phyloP scores from a whole-genome alignment of 2,888 invertebrate genomes.

The Aethes cnicana region DNA sequence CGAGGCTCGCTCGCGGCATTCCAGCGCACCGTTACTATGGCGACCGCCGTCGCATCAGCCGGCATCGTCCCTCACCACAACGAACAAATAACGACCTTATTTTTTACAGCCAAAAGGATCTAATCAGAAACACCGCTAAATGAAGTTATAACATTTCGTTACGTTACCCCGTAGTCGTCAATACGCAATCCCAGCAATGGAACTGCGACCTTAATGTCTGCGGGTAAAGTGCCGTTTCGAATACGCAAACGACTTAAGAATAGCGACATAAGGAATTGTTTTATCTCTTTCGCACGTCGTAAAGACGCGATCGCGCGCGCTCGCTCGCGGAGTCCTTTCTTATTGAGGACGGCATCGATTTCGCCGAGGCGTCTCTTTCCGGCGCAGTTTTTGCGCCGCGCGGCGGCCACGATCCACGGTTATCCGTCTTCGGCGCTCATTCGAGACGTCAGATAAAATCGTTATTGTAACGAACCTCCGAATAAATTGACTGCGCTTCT shows the following conservation, averaged over 20 bases:
- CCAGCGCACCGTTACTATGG: conserved; percentile 82
- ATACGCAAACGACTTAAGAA: conserved; percentile 75
- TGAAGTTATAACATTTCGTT: conserved; percentile 79
- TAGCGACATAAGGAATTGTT: conserved; percentile 80
- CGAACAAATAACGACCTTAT: conserved; percentile 71
- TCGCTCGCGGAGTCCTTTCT: conserved; percentile 70
- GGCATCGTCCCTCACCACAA: conserved; percentile 50
- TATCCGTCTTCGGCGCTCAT: conserved; percentile 76
- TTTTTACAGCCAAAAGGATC: conserved; percentile 51
- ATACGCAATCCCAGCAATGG: conserved; percentile 73
- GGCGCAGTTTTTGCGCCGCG: conserved; percentile 66
- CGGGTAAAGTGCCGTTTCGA: conserved; percentile 72
- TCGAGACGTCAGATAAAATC: conserved; percentile 72
- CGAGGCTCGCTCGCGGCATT: conserved; percentile 59
- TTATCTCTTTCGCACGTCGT: conserved; percentile 80
- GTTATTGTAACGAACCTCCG: conserved; percentile 67
- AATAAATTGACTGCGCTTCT: conserved; percentile 67
- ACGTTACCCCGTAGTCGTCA: conserved; percentile 69
- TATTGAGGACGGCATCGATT: conserved; percentile 73
- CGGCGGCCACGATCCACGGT: conserved; percentile 64
- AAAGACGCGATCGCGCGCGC: conserved; percentile 67
- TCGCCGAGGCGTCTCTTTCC: conserved; percentile 74
- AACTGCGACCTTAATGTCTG: conserved; percentile 77
- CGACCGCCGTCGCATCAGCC: conserved; percentile 66
- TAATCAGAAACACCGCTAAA: conserved; percentile 61